A percentile compares a stretch with the other conserved stretches of the same genome.
phyloP scores from a whole-genome alignment of 2,113 vertebrate genomes.

The Tragelaphus buxtoni region DNA sequence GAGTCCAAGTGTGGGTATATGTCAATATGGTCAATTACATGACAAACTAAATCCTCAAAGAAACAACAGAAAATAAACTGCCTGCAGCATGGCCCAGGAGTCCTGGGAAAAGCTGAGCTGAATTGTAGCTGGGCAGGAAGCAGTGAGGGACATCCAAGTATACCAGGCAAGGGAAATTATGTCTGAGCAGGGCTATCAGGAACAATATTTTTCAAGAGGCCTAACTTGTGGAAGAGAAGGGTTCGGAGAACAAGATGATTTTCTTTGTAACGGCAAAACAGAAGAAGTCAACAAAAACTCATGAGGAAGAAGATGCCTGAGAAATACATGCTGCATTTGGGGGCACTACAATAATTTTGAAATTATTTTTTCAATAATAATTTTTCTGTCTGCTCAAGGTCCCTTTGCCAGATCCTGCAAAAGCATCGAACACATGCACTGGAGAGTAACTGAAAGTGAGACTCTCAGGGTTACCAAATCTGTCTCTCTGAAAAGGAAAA shows the following conservation, averaged over 20 bases:
- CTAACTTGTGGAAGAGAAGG: neutral
- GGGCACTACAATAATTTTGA: constrained; percentile 37
- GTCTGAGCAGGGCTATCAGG: neutral
- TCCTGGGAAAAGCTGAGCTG: neutral
- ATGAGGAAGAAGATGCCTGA: constrained; percentile 18
- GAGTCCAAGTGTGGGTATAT: neutral
- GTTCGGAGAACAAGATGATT: constrained; percentile 1
- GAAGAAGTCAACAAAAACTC: constrained; percentile 49
- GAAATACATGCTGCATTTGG: constrained; percentile 13
- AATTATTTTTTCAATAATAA: neutral
- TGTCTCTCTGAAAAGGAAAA: neutral
- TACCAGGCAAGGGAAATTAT: neutral
- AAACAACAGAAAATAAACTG: neutral
- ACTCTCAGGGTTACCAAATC: neutral
- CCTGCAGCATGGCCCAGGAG: neutral
- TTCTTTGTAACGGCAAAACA: neutral
- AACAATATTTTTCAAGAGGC: constrained; percentile 43
- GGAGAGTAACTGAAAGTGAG: neutral
- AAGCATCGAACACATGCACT: neutral
- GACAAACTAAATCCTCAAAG: constrained; percentile 23
- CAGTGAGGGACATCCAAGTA: neutral
- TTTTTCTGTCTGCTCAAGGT: neutral
- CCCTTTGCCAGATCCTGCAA: neutral
- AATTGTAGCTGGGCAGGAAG: neutral
- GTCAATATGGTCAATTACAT: neutral